A percentile compares a stretch with the other conserved stretches of the same genome.
phyloP scores from a whole-genome alignment of 2,797 vertebrate species.

The Alfaro cultratus region DNA sequence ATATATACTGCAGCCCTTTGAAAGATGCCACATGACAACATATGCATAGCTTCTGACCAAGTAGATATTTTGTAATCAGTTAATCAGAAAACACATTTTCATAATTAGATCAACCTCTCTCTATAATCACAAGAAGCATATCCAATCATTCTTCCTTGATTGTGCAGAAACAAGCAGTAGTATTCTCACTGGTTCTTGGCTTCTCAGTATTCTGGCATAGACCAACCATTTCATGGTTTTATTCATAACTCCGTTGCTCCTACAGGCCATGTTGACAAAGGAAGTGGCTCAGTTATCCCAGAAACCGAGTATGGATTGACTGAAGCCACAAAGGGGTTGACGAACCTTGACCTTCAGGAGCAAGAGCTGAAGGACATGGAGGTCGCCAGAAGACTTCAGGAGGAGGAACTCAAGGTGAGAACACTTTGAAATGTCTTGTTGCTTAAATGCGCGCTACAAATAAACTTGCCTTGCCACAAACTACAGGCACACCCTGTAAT shows the following conservation, averaged over 20 bases:
- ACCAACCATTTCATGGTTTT: not conserved
- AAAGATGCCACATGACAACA: slow-evolving; percentile 14
- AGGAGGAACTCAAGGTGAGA: slow-evolving; percentile 91
- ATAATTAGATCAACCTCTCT: not conserved
- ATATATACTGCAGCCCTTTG: slow-evolving; percentile 55
- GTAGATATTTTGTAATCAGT: not conserved
- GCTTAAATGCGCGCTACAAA: not conserved
- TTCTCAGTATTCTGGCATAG: not conserved
- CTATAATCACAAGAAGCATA: not conserved
- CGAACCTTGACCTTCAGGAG: slow-evolving; percentile 73
- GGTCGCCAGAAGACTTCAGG: slow-evolving; percentile 91
- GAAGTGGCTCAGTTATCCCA: slow-evolving; percentile 51
- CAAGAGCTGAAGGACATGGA: slow-evolving; percentile 91
- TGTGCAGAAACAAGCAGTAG: not conserved
- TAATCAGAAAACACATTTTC: not conserved
- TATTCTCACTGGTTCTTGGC: not conserved
- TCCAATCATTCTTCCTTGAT: not conserved
- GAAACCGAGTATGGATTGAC: slow-evolving; percentile 70
- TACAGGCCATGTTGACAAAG: slow-evolving; percentile 78
- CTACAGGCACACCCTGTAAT: not conserved
- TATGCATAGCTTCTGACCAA: not conserved
- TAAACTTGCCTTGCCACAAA: not conserved
- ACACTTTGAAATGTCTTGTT: not conserved
- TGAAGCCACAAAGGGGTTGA: slow-evolving; percentile 79
- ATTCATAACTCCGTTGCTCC: not conserved